phyloP scores from a whole-genome alignment of 1,140 invertebrate species.

The Drosophila mayri region DNA sequence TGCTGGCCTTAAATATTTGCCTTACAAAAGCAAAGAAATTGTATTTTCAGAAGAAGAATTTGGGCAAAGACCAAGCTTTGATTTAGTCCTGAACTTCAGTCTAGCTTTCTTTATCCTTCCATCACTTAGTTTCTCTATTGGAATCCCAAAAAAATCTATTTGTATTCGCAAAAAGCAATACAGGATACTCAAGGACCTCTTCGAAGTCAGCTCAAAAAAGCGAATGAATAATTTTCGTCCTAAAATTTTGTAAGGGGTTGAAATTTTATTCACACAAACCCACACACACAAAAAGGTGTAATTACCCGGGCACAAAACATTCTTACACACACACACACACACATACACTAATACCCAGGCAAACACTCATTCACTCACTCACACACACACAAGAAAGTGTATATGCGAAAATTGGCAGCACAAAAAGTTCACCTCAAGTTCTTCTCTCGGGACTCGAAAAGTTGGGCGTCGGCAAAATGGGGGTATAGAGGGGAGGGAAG shows the following conservation, averaged over 20 bases:
- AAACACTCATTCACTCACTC: constrained; percentile 16
- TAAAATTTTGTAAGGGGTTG: constrained; percentile 53
- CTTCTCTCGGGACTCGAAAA: constrained; percentile 22
- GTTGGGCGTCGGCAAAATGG: constrained; percentile 4
- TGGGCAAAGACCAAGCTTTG: not conserved
- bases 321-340: constrained; percentile 4
- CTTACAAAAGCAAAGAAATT: not conserved
- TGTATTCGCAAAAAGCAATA: not conserved
- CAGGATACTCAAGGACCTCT: constrained; percentile 9
- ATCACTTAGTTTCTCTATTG: not conserved
- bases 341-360: constrained; percentile 29
- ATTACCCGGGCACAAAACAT: constrained; percentile 78
- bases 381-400: constrained; percentile 14
- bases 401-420: constrained; percentile 65
- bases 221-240: constrained; percentile 21
- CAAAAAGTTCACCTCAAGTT: constrained; percentile 70
- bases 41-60: not conserved
- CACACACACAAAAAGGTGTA: constrained; percentile 56
- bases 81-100: not conserved
- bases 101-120: not conserved
- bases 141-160: not conserved
- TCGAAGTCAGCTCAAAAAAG: constrained; percentile 26
- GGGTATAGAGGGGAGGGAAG: not conserved
- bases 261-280: constrained; percentile 77
- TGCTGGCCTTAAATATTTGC: not conserved